Base-by-base conservation (phyloP, 2,113 vertebrate species). In the Psettodes erumei region DNA sequence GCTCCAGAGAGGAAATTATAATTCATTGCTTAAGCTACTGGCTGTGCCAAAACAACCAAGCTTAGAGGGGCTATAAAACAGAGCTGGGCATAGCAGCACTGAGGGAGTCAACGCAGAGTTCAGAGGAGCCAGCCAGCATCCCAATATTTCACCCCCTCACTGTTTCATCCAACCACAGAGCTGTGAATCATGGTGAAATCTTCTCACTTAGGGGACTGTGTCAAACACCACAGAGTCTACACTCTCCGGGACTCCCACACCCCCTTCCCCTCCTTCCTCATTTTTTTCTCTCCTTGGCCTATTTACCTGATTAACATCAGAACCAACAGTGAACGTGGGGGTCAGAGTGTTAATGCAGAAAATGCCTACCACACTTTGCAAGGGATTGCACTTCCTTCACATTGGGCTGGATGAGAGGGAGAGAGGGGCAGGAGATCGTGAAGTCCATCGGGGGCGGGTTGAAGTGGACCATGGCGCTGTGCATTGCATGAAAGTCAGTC, bases 341-440 rank as follows among this genome's bases (percentile, higher is more conserved):
- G 79, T 86, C 86, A 89, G 37, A 61, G 78, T 91, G 86, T 83
- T 88, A 85, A 67, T 73, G 71, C 45, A 60, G 79, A 82, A 89
- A 88, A 89, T 85, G 80, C 59, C 82, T 86, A 83, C 79, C 84
- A 88, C 82, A 85, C 84, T 85, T 85, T 77, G 16, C 40, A 72
- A 45, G 8, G 43, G 48, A 35, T 67, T 28, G n/a, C 70, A 43
- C 70, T 63, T 85, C 71, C 71, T 28, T 54, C 15, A 9, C 56
- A 38, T 4, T 51, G 63, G 32, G 79, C 48, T 43, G 10, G 58
- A 25, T 27, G 2, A 47, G 58, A 37, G 30, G 30, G 51, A 3
- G 10, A 53, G 61, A 51, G 56, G 27, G 25, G 15, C 19, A 18
- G 33, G 32, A 23, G 51, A 70, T 59, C 0, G 23, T 11, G 48